Evolutionary conservation across 2,888 invertebrate species (phyloP).

Genomic region (Nomada flava): DNA sequence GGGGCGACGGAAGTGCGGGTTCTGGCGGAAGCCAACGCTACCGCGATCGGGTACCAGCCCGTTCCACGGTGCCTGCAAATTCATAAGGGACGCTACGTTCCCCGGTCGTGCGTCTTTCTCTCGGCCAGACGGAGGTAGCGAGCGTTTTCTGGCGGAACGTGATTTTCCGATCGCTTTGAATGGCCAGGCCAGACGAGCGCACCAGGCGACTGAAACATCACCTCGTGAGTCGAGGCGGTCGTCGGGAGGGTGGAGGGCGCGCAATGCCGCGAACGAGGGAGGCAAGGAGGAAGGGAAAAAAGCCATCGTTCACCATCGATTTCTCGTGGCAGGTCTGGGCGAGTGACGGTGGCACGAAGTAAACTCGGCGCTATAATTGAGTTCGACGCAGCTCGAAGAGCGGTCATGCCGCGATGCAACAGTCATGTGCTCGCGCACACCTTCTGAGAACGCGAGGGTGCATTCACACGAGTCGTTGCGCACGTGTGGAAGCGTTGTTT

Average conservation of each 20-base stretch:
- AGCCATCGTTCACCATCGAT: slow-evolving; percentile 73
- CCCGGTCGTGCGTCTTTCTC: slow-evolving; percentile 9
- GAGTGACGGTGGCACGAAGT: slow-evolving; percentile 65
- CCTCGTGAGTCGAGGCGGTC: background rate
- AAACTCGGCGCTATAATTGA: slow-evolving; percentile 71
- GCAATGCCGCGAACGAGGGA: slow-evolving; percentile 14
- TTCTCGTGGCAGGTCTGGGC: slow-evolving; percentile 64
- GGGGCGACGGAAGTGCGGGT: slow-evolving; percentile 40
- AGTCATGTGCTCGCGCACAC: slow-evolving; percentile 14
- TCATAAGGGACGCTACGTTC: slow-evolving; percentile 46
- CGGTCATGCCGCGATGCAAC: slow-evolving; percentile 48
- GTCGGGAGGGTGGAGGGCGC: slow-evolving; percentile 7
- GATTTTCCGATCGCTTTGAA: slow-evolving; percentile 41
- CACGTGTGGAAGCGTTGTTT: background rate
- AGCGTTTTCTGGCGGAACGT: background rate
- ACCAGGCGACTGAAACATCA: slow-evolving; percentile 25
- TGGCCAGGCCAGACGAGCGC: background rate
- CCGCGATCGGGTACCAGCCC: slow-evolving; percentile 18
- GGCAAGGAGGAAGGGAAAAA: slow-evolving; percentile 39
- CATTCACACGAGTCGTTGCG: background rate
- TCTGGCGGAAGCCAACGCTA: slow-evolving; percentile 27
- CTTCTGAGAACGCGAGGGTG: background rate
- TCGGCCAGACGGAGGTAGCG: background rate
- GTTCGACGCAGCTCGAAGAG: slow-evolving; percentile 67
- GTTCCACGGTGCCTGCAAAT: slow-evolving; percentile 41